These are phyloP conservation scores for Notarius quadriscutis DNA, from an alignment of 2,113 vertebrate species.

Conservation along the genomic window DNA sequence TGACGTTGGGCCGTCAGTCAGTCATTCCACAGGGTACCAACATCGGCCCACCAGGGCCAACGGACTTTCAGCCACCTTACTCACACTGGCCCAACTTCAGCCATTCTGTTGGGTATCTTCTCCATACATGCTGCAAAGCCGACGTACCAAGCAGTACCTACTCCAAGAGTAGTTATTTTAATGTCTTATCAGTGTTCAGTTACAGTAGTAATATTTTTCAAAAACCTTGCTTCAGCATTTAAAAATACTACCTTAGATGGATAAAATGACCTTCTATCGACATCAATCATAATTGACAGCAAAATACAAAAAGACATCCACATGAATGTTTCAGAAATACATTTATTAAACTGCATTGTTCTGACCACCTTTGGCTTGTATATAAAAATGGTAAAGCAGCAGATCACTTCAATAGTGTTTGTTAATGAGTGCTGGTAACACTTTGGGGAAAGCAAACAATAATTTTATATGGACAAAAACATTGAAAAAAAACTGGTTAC, in stretches of 20 bases:
- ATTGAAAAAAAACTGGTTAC: neutral
- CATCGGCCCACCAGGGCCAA: neutral
- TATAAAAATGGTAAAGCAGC: constrained; percentile 42
- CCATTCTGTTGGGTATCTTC: neutral
- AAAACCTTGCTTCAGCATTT: neutral
- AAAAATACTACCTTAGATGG: neutral
- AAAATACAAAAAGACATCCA: neutral
- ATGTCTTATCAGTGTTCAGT: neutral
- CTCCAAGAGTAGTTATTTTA: neutral
- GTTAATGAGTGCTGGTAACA: constrained; percentile 21
- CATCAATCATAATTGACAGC: neutral
- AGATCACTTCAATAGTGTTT: constrained; percentile 1
- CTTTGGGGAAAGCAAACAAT: constrained; percentile 64
- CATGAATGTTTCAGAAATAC: constrained; percentile 49
- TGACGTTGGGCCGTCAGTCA: neutral
- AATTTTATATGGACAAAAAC: constrained; percentile 53
- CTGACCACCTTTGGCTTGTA: constrained; percentile 42
- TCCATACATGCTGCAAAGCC: neutral
- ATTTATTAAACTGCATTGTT: constrained; percentile 90
- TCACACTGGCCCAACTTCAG: neutral
- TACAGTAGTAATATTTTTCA: neutral
- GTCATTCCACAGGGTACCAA: neutral
- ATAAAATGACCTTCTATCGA: neutral
- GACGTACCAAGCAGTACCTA: neutral
- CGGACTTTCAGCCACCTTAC: neutral